Conservation (phyloP, 2,888 invertebrate species). For the Melikaiella ostensackeni region DNA sequence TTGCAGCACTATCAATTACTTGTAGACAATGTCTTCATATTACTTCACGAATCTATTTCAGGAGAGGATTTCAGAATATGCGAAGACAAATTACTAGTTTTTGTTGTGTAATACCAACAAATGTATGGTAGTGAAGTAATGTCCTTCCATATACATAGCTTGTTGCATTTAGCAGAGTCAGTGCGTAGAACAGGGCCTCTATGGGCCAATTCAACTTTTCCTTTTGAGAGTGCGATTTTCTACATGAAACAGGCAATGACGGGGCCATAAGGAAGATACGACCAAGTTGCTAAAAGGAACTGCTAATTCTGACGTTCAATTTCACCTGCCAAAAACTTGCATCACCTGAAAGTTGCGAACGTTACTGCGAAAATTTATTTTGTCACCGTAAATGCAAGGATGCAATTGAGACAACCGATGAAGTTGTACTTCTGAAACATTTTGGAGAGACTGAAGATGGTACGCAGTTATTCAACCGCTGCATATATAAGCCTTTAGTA, state of each 20-base stretch:
- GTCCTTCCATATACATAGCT: slow-evolving; percentile 12
- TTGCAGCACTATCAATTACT: background rate
- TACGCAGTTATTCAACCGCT: slow-evolving; percentile 7
- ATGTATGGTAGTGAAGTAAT: background rate
- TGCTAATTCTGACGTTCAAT: no score
- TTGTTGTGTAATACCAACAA: slow-evolving; percentile 2
- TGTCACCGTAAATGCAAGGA: no score
- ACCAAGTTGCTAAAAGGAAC: no score
- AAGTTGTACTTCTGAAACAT: slow-evolving; percentile 5
- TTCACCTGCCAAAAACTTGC: background rate
- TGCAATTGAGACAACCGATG: background rate
- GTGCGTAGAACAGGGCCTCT: slow-evolving; percentile 38
- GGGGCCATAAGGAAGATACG: no score
- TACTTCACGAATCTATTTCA: slow-evolving; percentile 11
- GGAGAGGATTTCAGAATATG: background rate
- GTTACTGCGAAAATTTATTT: no score
- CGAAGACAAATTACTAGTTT: slow-evolving; percentile 1
- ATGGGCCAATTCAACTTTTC: slow-evolving; percentile 38
- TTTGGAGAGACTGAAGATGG: slow-evolving; percentile 16
- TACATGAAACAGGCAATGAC: slow-evolving; percentile 10
- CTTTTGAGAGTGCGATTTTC: slow-evolving; percentile 40
- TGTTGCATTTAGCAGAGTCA: slow-evolving; percentile 26
- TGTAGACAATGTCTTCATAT: slow-evolving; percentile 13
- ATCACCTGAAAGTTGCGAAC: background rate
- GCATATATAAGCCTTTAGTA: slow-evolving; percentile 12